These are phyloP conservation scores for Tricholauxania praeusta DNA, from an alignment of 2,888 invertebrate species.

Conservation along the genomic window DNA sequence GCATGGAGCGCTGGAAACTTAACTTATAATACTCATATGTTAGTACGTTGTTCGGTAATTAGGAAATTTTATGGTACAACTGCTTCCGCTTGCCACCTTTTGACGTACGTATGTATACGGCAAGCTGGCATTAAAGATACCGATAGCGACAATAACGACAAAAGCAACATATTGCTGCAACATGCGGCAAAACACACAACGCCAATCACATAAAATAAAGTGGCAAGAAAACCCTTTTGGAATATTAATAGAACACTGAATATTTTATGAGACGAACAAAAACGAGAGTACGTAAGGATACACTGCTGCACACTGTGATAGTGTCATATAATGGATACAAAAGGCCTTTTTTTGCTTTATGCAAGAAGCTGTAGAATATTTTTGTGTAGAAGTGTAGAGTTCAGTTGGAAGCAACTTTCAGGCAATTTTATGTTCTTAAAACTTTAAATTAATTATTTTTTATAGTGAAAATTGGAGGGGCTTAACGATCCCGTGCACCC, in stretches of 20 bases:
- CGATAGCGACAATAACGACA: conserved; percentile 37
- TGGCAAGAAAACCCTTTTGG: conserved; percentile 54
- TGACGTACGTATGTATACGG: not conserved
- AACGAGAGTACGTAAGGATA: conserved; percentile 8
- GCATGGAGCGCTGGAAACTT: not conserved
- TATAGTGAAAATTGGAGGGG: too few relatives aligned
- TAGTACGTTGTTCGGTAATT: conserved; percentile 52
- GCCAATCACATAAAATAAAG: conserved; percentile 55
- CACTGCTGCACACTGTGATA: not conserved
- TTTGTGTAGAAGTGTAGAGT: not conserved
- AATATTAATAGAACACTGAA: conserved; percentile 64
- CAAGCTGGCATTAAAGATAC: conserved; percentile 24
- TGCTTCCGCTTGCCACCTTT: conserved; percentile 44
- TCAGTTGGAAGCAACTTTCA: not conserved
- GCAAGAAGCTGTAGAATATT: conserved; percentile 12
- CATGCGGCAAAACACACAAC: conserved; percentile 42
- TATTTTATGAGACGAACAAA: conserved; percentile 41
- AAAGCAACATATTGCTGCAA: conserved; percentile 16
- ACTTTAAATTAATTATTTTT: too few relatives aligned
- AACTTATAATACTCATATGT: not conserved
- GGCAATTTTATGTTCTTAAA: too few relatives aligned
- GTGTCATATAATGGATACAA: conserved; percentile 23
- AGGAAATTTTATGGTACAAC: conserved; percentile 60
- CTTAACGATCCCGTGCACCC: too few relatives aligned
- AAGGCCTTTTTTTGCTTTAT: not conserved